Evolutionary conservation across 2,797 vertebrate genomes (phyloP).

Genomic region (Tadarida brasiliensis): DNA sequence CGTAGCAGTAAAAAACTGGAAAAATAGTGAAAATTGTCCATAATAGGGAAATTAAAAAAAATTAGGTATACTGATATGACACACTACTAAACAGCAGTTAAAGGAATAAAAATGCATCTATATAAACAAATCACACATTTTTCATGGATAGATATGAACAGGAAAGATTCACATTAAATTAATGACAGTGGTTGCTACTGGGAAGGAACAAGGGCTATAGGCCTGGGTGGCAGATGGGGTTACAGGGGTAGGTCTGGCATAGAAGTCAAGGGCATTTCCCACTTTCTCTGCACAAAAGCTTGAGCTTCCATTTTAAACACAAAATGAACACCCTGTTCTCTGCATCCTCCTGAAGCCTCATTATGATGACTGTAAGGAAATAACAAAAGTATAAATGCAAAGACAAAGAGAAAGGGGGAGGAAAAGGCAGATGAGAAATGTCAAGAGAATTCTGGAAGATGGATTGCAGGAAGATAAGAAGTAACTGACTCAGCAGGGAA

Average conservation of each 20-base stretch:
- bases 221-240: not conserved
- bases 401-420: conserved; percentile 11
- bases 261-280: not conserved
- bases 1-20: not conserved
- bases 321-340: conserved; percentile 40
- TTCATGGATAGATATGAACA: not conserved
- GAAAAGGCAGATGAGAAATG: conserved; percentile 19
- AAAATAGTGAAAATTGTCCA: not conserved
- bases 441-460: conserved; percentile 10
- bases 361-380: not conserved
- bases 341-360: not conserved
- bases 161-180: not conserved
- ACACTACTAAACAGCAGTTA: not conserved
- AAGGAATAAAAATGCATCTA: not conserved
- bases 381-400: not conserved
- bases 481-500: conserved; percentile 19
- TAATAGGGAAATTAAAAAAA: not conserved
- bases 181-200: not conserved
- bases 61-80: not conserved
- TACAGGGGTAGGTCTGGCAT: not conserved
- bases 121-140: not conserved
- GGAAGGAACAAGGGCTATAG: not conserved
- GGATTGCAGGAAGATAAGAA: not conserved
- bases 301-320: conserved; percentile 24
- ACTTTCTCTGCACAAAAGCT: not conserved